These are phyloP conservation scores for Stictocephala bisonia DNA, from an alignment of 2,888 invertebrate genomes.

Conservation along the genomic window DNA sequence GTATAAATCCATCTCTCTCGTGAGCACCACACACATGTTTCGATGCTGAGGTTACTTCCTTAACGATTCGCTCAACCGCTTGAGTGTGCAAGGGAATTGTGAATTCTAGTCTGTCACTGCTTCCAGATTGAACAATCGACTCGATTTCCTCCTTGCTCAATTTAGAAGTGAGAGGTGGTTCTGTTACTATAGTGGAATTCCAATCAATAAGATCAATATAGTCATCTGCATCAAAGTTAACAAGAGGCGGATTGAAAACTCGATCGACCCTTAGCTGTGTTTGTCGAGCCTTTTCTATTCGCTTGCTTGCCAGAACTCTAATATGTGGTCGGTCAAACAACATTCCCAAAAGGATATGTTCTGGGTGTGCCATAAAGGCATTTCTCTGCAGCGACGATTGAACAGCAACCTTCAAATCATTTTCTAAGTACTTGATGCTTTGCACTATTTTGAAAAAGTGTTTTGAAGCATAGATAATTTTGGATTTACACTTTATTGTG, in stretches of 20 bases:
- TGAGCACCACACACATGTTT: background rate
- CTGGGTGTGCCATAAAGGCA: conserved; percentile 1
- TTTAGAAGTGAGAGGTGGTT: background rate
- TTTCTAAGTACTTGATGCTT: background rate
- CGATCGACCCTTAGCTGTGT: background rate
- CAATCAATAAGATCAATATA: conserved; percentile 20
- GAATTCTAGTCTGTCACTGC: background rate
- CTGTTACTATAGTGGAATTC: background rate
- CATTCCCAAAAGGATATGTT: background rate
- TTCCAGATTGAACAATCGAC: background rate
- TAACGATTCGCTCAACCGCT: background rate
- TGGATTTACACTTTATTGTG: background rate
- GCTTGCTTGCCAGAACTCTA: background rate
- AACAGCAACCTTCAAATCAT: background rate
- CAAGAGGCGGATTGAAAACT: background rate
- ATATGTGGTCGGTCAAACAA: conserved; percentile 15
- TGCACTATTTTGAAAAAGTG: background rate
- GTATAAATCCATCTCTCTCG: background rate
- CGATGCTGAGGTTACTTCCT: background rate
- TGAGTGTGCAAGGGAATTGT: background rate
- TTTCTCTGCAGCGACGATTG: background rate
- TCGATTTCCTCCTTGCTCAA: background rate
- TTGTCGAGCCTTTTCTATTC: conserved; percentile 7
- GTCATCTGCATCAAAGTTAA: conserved; percentile 2
- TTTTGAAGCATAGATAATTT: too few relatives aligned